phyloP scores from a whole-genome alignment of 2,888 invertebrate species.

The Tachina fera region DNA sequence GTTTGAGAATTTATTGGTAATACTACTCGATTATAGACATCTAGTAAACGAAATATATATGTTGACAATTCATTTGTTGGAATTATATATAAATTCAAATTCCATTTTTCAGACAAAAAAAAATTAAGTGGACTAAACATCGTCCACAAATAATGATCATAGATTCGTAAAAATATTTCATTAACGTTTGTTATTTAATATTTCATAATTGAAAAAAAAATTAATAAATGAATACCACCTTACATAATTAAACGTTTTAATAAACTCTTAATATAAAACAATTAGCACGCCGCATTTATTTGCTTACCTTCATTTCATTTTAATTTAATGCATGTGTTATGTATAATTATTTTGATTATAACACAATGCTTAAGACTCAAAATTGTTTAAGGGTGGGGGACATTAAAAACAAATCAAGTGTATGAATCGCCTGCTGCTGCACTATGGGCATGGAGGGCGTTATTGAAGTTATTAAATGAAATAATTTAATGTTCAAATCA shows the following conservation, averaged over 20 bases:
- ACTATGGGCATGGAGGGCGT: background rate
- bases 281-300: background rate
- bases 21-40: no score
- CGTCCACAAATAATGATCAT: no score
- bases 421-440: constrained; percentile 9
- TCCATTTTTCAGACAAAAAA: no score
- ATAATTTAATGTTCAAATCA: background rate
- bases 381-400: constrained; percentile 28
- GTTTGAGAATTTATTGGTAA: no score
- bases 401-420: constrained; percentile 3
- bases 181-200: constrained; percentile 29
- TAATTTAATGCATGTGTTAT: background rate
- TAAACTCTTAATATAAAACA: background rate
- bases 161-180: constrained; percentile 19
- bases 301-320: constrained; percentile 37
- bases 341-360: background rate
- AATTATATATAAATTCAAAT: no score
- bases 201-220: constrained; percentile 32
- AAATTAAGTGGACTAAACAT: no score
- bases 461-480: background rate
- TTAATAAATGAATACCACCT: background rate
- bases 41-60: no score
- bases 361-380: constrained; percentile 6
- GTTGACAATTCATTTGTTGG: no score
- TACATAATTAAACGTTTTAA: constrained; percentile 41